phyloP scores from a whole-genome alignment of 2,113 vertebrate genomes.

The Grallaria varia region DNA sequence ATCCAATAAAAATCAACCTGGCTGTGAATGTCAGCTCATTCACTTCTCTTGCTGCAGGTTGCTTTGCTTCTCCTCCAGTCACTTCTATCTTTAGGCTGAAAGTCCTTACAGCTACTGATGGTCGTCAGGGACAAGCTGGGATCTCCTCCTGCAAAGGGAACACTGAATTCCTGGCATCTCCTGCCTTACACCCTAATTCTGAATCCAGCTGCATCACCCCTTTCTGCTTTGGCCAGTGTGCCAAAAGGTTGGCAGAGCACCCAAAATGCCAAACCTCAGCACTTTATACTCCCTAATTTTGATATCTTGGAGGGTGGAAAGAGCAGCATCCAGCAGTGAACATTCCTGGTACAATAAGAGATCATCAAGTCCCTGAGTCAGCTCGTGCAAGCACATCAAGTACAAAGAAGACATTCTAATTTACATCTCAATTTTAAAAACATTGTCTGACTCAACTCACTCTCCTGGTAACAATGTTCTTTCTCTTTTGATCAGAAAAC shows the following conservation, averaged over 20 bases:
- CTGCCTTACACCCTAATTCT: background rate
- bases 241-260: background rate
- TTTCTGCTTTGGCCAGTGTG: background rate
- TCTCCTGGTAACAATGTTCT: slow-evolving; percentile 42
- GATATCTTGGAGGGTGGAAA: background rate
- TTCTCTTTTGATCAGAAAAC: background rate
- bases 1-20: slow-evolving; percentile 15
- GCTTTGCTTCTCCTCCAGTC: background rate
- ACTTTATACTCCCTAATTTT: background rate
- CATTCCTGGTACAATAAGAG: background rate
- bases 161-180: background rate
- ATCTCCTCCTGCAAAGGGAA: background rate
- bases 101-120: background rate
- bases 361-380: background rate
- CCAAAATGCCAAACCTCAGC: rapidly evolving
- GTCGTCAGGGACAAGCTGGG: background rate
- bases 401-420: background rate
- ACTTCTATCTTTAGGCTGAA: background rate
- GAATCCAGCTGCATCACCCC: background rate
- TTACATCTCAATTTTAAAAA: background rate
- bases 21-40: background rate
- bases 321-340: background rate
- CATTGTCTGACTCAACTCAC: background rate
- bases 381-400: background rate
- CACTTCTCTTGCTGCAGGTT: background rate